Conservation (phyloP, 2,113 vertebrate genomes). For the Marmota flaviventris region DNA sequence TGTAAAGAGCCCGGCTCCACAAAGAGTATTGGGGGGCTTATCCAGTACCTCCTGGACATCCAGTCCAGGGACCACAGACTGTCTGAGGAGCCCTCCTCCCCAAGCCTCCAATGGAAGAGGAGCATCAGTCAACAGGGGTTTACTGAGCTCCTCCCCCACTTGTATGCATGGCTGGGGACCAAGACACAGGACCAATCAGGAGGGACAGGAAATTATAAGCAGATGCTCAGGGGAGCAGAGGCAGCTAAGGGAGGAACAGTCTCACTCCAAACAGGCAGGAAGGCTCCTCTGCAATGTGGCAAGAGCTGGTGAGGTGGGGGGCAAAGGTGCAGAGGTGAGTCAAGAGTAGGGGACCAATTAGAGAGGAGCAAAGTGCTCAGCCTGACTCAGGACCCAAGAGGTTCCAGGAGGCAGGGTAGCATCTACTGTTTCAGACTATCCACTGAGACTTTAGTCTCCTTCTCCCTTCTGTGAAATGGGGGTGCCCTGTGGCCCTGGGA, state of each 20-base stretch:
- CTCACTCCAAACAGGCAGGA: background rate
- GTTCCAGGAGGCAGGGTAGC: background rate
- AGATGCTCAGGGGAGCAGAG: background rate
- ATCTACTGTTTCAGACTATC: background rate
- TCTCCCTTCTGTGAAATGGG: background rate
- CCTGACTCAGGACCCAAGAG: background rate
- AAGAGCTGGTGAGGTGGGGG: background rate
- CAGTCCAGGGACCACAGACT: no score
- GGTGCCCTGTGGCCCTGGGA: background rate
- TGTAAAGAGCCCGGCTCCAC: fast-evolving
- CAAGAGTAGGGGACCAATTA: background rate
- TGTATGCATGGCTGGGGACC: background rate
- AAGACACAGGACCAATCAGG: background rate
- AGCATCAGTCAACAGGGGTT: background rate
- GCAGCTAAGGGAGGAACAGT: no score
- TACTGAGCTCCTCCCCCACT: background rate
- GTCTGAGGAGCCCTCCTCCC: no score
- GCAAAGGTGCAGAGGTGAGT: background rate
- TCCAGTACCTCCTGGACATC: background rate
- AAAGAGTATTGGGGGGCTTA: background rate
- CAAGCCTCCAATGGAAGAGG: fast-evolving
- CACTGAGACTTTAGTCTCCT: background rate
- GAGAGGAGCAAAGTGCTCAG: background rate
- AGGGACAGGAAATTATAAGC: background rate
- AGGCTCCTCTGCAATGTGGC: no score